These are phyloP conservation scores for Urocynchramus pylzowi DNA, from an alignment of 2,113 vertebrate species.

Conservation along the genomic window DNA sequence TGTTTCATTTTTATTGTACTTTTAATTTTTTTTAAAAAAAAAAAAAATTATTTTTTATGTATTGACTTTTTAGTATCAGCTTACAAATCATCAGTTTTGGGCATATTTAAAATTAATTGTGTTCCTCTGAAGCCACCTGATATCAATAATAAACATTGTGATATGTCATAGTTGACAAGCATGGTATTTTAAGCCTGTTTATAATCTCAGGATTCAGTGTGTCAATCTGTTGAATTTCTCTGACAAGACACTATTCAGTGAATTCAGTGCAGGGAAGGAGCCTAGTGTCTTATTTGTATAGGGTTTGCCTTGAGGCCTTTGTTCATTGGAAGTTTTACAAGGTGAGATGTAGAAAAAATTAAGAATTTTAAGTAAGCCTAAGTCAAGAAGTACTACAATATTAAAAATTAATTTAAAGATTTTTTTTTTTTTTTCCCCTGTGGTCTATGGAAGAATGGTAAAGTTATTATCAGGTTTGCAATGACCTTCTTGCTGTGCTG, in stretches of 20 bases:
- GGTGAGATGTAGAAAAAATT: not conserved
- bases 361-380: not conserved
- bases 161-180: not conserved
- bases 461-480: not conserved
- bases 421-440: not conserved
- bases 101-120: not conserved
- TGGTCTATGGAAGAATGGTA: not conserved
- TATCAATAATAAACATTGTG: not conserved
- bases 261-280: not conserved
- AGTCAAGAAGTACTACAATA: not conserved
- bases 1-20: not conserved
- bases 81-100: not conserved
- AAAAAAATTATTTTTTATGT: not conserved
- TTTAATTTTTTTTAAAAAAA: not conserved
- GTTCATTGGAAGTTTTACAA: not conserved
- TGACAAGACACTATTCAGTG: not conserved
- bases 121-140: not conserved
- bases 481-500: not conserved
- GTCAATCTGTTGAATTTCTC: not conserved
- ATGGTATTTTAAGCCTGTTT: not conserved
- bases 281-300: not conserved
- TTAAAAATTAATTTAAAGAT: not conserved
- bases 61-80: not conserved
- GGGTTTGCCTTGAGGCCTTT: not conserved
- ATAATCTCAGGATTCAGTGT: not conserved